Evolutionary conservation across 2,797 vertebrate genomes (phyloP), one percentile per base, ranked within the genome.

Genomic region (Leuciscus waleckii): DNA sequence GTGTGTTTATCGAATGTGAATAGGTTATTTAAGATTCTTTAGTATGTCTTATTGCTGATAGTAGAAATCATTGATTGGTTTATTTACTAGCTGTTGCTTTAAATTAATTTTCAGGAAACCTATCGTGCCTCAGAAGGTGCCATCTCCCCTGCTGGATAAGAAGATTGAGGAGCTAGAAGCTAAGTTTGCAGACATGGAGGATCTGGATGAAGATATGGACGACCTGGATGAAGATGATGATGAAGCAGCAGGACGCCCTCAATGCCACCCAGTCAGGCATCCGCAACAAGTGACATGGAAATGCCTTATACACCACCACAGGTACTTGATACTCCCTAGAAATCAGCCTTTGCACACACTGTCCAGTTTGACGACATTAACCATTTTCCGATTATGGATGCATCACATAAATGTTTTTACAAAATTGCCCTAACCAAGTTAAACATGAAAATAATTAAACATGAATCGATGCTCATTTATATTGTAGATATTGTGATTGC

Each of bases 141-240:
- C 97, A 0, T 99, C 98, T 46, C 98, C 98, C 19, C 92, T 99
- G 83, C 93, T 99, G 92, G 93, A 98, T 92, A 99, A 98, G 93
- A 99, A 99, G 91, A 99, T 99, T 86, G 96, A 97, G 19, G 97
- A 99, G 90, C 94, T 99, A 78, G 98, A 99, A 94, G 94, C 97
- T 46, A 99, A 99, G 91, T 96, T 99, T 95, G 98, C 97, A 1
- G 98, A 99, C 90, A 90, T 98, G 74, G 98, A 99, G 89, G 95
- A 96, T 83, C 93, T 54, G 23, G 97, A 98, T 82, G 98, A 99
- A 74, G 98, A 99, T 76, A 94, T 98, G 90, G 98, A 99, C 77
- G 98, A 99, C 73, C 94, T 98, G 91, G 97, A 97, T 37, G 98
- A 99, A 65, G 98, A 99, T 46, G 98, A 99, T 14, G 97, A 97